Conservation (phyloP, 1,140 invertebrate species). For the Coboldia fuscipes region DNA sequence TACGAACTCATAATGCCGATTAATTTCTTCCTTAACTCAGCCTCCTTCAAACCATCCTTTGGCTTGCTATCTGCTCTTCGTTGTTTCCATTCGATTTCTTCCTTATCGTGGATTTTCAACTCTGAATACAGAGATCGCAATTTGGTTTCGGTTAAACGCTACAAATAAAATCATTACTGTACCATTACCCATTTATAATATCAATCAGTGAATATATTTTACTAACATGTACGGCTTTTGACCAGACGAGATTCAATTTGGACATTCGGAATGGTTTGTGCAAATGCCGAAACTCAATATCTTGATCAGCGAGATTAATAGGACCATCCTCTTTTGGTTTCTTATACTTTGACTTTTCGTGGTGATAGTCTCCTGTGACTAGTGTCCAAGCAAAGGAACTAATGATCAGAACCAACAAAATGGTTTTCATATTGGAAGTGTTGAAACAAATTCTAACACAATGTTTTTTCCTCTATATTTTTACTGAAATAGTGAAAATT, state of each 20-base stretch:
- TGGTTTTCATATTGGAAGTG: too few relatives aligned
- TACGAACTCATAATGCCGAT: constrained; percentile 64
- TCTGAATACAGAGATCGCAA: constrained; percentile 71
- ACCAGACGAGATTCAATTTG: constrained; percentile 66
- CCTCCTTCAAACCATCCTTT: constrained; percentile 67
- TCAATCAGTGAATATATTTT: not conserved
- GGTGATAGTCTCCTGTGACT: too few relatives aligned
- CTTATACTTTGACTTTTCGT: too few relatives aligned
- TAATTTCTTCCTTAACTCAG: constrained; percentile 56
- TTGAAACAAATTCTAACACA: too few relatives aligned
- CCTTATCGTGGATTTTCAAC: constrained; percentile 78
- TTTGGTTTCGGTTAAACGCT: constrained; percentile 66
- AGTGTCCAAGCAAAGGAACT: too few relatives aligned
- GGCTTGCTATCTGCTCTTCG: constrained; percentile 61
- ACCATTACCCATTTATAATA: not conserved
- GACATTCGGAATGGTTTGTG: constrained; percentile 65
- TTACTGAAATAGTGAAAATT: too few relatives aligned
- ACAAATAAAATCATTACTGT: constrained; percentile 7
- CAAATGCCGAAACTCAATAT: constrained; percentile 35
- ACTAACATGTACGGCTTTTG: constrained; percentile 57
- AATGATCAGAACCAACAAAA: too few relatives aligned
- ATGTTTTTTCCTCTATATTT: too few relatives aligned
- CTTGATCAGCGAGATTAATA: too few relatives aligned
- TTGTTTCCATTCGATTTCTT: constrained; percentile 67
- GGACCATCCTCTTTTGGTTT: too few relatives aligned